These are phyloP conservation scores for Schrankia costaestrigalis DNA, from an alignment of 2,888 invertebrate genomes.

Conservation along the genomic window DNA sequence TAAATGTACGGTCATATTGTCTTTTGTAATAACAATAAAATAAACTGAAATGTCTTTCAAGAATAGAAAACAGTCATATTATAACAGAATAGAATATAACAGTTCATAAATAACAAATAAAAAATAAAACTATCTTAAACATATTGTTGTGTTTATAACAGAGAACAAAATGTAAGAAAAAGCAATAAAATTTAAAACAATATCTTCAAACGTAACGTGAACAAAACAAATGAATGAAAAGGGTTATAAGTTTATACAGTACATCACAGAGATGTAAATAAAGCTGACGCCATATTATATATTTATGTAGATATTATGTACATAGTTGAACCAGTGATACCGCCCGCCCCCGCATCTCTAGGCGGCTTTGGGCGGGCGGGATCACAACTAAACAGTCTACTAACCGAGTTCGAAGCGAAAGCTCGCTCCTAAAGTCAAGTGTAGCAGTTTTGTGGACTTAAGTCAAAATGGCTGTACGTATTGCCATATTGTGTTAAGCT, in stretches of 20 bases:
- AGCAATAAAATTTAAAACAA: too few relatives aligned
- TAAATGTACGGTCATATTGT: too few relatives aligned
- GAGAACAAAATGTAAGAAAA: too few relatives aligned
- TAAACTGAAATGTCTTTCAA: too few relatives aligned
- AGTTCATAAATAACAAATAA: too few relatives aligned
- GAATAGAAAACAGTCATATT: too few relatives aligned
- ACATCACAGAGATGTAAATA: slow-evolving; percentile 42
- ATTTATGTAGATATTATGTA: slow-evolving; percentile 18
- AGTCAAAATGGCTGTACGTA: slow-evolving; percentile 71
- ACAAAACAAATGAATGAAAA: slow-evolving; percentile 24
- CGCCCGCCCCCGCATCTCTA: slow-evolving; percentile 55
- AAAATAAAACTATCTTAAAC: too few relatives aligned
- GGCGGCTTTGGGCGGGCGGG: slow-evolving; percentile 65
- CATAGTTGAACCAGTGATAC: slow-evolving; percentile 30
- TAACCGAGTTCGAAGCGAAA: slow-evolving; percentile 55
- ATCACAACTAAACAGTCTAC: slow-evolving; percentile 54
- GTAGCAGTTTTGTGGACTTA: slow-evolving; percentile 48
- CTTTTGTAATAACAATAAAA: too few relatives aligned
- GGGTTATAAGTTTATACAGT: slow-evolving; percentile 19
- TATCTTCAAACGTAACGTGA: too few relatives aligned
- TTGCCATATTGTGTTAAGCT: slow-evolving; percentile 18
- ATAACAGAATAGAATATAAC: too few relatives aligned
- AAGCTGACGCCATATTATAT: slow-evolving; percentile 38
- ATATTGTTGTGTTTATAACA: too few relatives aligned
- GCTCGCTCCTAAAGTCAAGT: slow-evolving; percentile 51